Evolutionary conservation across 2,113 vertebrate species (phyloP).

Genomic region (Bambusicola thoracicus): DNA sequence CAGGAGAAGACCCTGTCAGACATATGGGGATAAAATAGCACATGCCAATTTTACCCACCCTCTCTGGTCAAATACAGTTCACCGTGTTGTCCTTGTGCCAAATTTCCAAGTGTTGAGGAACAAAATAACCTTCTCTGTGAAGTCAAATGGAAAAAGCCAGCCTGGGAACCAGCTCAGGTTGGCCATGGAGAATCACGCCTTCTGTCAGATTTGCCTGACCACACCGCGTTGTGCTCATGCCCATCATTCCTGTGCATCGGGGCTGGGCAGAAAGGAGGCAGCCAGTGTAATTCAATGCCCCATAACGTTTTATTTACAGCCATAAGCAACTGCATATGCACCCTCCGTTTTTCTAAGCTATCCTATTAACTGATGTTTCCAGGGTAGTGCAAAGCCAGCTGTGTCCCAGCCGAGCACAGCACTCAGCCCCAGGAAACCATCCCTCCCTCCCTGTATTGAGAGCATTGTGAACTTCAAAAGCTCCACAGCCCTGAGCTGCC

Average conservation of each 20-base stretch:
- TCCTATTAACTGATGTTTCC: neutral
- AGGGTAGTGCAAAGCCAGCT: neutral
- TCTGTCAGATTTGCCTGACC: neutral
- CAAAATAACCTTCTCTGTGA: neutral
- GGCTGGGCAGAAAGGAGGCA: neutral
- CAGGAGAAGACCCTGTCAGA: neutral
- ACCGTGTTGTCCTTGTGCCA: neutral
- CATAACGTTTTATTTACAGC: neutral
- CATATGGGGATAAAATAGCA: neutral
- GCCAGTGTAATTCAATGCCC: neutral
- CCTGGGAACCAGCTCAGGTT: neutral
- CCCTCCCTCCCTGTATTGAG: rapidly evolving
- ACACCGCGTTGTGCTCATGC: neutral
- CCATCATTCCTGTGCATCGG: neutral
- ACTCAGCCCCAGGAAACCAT: neutral
- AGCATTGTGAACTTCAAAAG: neutral
- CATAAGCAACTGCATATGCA: neutral
- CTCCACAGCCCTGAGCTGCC: neutral
- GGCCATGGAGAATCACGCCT: neutral
- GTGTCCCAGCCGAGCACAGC: neutral
- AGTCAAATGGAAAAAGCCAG: neutral
- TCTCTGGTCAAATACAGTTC: neutral
- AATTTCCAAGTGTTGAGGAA: neutral
- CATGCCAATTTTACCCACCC: neutral
- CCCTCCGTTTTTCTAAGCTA: rapidly evolving